Percentiles rank a stretch among this genome's conserved stretches.
These are phyloP conservation scores for Omphaloscelis lunosa DNA, from an alignment of 2,888 invertebrate genomes.

Conservation along the genomic window DNA sequence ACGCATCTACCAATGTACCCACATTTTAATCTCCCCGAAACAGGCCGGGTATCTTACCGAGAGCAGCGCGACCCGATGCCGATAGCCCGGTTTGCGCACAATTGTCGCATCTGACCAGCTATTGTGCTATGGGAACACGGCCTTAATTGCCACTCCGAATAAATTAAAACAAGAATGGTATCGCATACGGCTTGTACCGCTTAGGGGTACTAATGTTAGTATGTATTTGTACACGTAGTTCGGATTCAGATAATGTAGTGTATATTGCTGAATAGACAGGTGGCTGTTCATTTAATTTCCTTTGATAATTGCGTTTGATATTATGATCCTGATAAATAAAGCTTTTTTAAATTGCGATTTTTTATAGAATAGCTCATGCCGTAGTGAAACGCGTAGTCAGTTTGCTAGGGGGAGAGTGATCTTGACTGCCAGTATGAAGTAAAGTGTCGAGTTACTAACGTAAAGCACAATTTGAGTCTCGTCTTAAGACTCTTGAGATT, in stretches of 20 bases:
- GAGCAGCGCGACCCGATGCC: slow-evolving; percentile 79
- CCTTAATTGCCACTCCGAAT: slow-evolving; percentile 89
- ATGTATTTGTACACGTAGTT: slow-evolving; percentile 53
- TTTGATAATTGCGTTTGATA: neutral
- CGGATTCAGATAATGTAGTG: slow-evolving; percentile 37
- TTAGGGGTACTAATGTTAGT: slow-evolving; percentile 74
- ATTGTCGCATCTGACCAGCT: slow-evolving; percentile 86
- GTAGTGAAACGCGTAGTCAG: neutral
- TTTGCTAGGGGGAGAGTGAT: neutral
- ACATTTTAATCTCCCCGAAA: slow-evolving; percentile 75
- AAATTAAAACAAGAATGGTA: slow-evolving; percentile 88
- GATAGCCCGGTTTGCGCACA: slow-evolving; percentile 88
- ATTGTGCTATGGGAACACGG: slow-evolving; percentile 87
- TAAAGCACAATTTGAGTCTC: neutral
- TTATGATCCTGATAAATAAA: neutral
- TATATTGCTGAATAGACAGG: slow-evolving; percentile 31
- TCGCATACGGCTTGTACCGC: slow-evolving; percentile 77
- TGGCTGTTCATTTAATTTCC: neutral
- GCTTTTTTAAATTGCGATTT: neutral
- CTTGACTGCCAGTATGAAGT: neutral
- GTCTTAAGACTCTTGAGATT: neutral
- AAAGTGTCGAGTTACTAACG: neutral
- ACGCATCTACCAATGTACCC: slow-evolving; percentile 64
- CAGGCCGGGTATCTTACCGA: slow-evolving; percentile 66
- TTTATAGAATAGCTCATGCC: neutral